These are phyloP conservation scores for Coracias cyanogaster DNA, from an alignment of 2,797 vertebrate genomes.

Conservation along the genomic window DNA sequence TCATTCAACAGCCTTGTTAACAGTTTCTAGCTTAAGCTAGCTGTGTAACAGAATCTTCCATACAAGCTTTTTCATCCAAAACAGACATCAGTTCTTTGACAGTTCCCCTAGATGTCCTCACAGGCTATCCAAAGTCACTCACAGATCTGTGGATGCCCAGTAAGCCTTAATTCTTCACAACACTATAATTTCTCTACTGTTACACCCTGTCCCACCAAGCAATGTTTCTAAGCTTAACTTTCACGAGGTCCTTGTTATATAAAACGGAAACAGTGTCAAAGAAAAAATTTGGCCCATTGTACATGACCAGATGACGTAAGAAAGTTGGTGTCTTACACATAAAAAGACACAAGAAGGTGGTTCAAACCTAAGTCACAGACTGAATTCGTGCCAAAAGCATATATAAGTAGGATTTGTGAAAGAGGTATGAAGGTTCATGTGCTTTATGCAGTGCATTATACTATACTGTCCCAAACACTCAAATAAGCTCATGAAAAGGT, in stretches of 20 bases:
- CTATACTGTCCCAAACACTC: background rate
- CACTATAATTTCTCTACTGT: background rate
- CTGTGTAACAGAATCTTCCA: background rate
- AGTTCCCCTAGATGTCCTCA: slow-evolving; percentile 62
- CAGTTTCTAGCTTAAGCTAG: background rate
- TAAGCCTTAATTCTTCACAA: background rate
- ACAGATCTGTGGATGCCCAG: background rate
- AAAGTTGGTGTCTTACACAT: background rate
- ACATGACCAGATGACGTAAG: background rate
- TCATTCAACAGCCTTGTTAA: background rate
- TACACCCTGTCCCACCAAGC: background rate
- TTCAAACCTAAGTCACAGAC: background rate
- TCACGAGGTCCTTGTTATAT: background rate
- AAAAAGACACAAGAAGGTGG: background rate
- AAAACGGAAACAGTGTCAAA: background rate
- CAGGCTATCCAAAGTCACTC: slow-evolving; percentile 7
- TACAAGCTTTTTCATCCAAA: background rate
- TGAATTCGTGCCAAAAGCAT: background rate
- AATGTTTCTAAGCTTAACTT: background rate
- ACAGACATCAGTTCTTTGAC: background rate
- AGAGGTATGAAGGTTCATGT: accelerated
- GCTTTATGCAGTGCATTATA: background rate
- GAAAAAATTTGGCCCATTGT: background rate
- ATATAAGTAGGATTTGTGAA: background rate
- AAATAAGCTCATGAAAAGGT: background rate